Evolutionary conservation across 2,888 invertebrate genomes (phyloP), one percentile per base, ranked within the genome.

Genomic region (Eilema caniola): DNA sequence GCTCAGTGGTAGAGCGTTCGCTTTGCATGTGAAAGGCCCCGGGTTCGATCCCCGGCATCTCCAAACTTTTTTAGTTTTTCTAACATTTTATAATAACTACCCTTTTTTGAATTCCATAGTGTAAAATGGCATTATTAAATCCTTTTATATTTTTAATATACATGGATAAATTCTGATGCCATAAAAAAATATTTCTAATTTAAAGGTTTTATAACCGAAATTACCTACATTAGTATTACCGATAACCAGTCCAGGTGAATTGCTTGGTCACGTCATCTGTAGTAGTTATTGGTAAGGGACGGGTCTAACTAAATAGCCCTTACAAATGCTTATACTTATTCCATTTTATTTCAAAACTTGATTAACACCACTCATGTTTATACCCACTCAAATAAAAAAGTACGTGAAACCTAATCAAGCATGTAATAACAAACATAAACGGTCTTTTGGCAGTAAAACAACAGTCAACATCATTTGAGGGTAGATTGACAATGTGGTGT

Each of bases 1-100:
- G 98, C 98, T 98, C 98, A 98, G 98, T 98, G 98, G 98, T 98
- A 98, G 98, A 98, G 98, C 98, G 98, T 98, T 98, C 98, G 98
- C 98, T 98, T 98, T 98, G 98, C 98, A 98, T 98, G 98, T 98
- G 98, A 98, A 98, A 98, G 98, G 98, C 97, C 98, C 98, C 97
- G 98, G 98, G 98, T 98, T 98, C 98, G 97, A 98, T 98, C 98
- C 98, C 98, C 98, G 97, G 98, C 97, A 98, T 97, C 97, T 97
- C 98, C 97, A 97, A 74, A 0, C 61, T 33, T 67, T 14, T 56
- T 60, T 67, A 20, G 28, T 53, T 67, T 61, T 23, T 47, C 2
- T 23, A 8, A 16, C 0, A 20, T 28, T 28, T 28, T 4, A 4
- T 28, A 28, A 28, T 28, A 28, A 28, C 28, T 28, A 4, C 28